Evolutionary conservation across 2,888 invertebrate species (phyloP).

Genomic region (Euzetes globulus): DNA sequence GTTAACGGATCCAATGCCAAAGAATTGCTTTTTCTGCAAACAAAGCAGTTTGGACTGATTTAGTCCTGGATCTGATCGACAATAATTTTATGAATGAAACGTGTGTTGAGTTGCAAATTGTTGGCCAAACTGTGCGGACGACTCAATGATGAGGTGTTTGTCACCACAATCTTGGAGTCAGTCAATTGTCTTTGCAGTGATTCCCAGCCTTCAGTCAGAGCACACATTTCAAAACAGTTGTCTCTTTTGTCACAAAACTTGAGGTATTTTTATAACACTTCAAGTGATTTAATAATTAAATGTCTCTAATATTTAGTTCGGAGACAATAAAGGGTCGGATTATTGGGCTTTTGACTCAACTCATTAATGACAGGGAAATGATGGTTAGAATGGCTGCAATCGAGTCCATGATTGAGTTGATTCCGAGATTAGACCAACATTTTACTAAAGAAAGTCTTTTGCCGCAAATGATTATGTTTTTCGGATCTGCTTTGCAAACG

Average conservation of each 20-base stretch:
- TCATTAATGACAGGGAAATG: background rate
- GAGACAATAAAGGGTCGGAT: background rate
- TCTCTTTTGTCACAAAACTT: background rate
- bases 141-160: background rate
- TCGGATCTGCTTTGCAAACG: background rate
- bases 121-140: background rate
- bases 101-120: constrained; percentile 13
- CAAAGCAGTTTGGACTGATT: background rate
- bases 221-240: background rate
- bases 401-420: background rate
- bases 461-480: background rate
- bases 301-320: background rate
- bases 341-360: background rate
- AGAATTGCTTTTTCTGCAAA: background rate
- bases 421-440: background rate
- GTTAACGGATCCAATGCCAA: background rate
- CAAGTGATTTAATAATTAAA: background rate
- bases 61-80: background rate
- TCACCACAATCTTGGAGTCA: background rate
- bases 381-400: background rate
- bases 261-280: background rate
- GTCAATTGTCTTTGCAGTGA: constrained; percentile 6
- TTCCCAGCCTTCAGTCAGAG: background rate
- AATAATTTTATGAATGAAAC: background rate
- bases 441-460: background rate